Evolutionary conservation across 1,140 invertebrate genomes (phyloP), one percentile per base, ranked within the genome.

Genomic region (Drosophila setifemur): DNA sequence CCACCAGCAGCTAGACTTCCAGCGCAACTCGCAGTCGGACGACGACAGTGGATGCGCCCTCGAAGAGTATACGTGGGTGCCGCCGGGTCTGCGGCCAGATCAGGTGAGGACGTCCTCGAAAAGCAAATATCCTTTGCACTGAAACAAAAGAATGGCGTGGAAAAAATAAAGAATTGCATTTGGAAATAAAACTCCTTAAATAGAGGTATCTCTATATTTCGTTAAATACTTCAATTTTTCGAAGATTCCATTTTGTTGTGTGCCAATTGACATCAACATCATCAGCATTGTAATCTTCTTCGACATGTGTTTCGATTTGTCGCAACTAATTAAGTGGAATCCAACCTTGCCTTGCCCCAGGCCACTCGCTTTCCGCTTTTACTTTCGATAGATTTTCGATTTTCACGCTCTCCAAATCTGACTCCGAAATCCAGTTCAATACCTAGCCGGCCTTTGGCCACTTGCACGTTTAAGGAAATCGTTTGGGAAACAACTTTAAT

Each of bases 31-130:
- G 1, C 97, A 98, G 85, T 97, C 96, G 47, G 98, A 99, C 90
- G 97, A 99, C 90, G 98, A 99, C 92, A 98, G 96, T 31, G 98
- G 98, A 6, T 99, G 98, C 89, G 97, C 97, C 6, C 92, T 99
- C 42, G 98, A 99, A 89, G 98, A 99, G 90, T 99, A 99, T 91
- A 98, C 97, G 0, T 99, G 98, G 98, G 97, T 99, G 43, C 98
- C 98, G 28, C 96, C 97, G 3, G 97, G 97, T 57, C 92, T 99
- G 2, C 95, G 97, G 90, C 97, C 98, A 3, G 97, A 99, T 92
- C 97, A 98, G 94, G 98, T 99, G 91, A 92, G 90, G 25, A 12
- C 14, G 47, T n/a, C 37, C 8, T 1, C 35, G 2, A 12, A 5
- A n/a, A n/a, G 21, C 4, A 5, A 26, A 23, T 9, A 7, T 8